Conservation (phyloP, 2,113 vertebrate species). For the Psettodes erumei region DNA sequence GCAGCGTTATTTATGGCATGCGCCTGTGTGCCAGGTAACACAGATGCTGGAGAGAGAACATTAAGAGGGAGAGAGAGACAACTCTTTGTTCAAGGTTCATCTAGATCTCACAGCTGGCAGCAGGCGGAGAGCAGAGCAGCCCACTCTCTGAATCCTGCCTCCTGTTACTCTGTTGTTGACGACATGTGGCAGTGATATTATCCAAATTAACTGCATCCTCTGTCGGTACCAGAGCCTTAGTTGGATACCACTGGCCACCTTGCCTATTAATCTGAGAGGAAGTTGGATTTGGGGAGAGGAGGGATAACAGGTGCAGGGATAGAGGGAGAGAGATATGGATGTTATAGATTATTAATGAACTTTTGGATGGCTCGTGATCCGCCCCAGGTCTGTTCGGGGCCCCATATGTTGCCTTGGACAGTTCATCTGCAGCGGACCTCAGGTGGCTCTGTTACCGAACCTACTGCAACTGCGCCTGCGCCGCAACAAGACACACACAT, state of each 20-base stretch:
- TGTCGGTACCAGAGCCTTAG: constrained; percentile 72
- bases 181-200: constrained; percentile 83
- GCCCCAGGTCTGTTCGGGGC: constrained; percentile 63
- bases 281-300: constrained; percentile 65
- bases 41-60: constrained; percentile 72
- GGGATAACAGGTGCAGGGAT: constrained; percentile 78
- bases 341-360: constrained; percentile 79
- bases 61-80: constrained; percentile 61
- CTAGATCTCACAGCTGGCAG: constrained; percentile 75
- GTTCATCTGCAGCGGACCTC: constrained; percentile 58
- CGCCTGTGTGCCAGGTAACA: constrained; percentile 64
- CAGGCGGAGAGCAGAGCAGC: constrained; percentile 58
- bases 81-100: constrained; percentile 74
- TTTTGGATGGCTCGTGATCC: constrained; percentile 66
- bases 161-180: constrained; percentile 79
- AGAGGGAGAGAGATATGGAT: constrained; percentile 69
- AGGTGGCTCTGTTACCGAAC: constrained; percentile 52
- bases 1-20: constrained; percentile 69
- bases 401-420: constrained; percentile 74
- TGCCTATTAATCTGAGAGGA: constrained; percentile 80
- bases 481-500: constrained; percentile 2
- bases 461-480: constrained; percentile 29
- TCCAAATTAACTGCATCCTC: constrained; percentile 83
- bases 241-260: constrained; percentile 79
- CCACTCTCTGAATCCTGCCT: constrained; percentile 71